Conservation (phyloP, 2,113 vertebrate species). For the Barbus barbus region DNA sequence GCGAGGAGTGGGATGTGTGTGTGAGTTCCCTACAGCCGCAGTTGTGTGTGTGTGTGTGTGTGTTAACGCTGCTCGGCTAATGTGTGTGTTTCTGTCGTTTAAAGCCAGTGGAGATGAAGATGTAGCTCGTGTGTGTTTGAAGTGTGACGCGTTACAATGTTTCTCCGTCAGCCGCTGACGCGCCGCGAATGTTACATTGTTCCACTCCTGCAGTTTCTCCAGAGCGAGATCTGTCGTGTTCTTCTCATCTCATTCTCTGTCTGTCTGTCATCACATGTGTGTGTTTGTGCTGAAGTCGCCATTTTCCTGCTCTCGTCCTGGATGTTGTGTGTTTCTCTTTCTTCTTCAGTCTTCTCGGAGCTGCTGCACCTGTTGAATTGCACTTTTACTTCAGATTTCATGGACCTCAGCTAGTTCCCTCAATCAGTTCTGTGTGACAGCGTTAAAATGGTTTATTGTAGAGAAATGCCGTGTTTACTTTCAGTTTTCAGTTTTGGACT, state of each 20-base stretch:
- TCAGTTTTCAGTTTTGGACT: neutral
- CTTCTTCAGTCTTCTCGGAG: neutral
- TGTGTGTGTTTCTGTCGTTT: neutral
- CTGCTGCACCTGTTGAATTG: conserved; percentile 3
- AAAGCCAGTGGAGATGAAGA: neutral
- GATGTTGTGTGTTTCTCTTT: neutral
- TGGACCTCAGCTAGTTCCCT: neutral
- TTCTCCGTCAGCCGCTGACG: conserved; percentile 7
- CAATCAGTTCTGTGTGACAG: neutral
- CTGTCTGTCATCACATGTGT: neutral
- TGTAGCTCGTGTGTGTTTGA: neutral
- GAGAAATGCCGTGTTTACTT: neutral
- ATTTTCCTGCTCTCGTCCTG: conserved; percentile 18
- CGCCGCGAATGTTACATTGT: neutral
- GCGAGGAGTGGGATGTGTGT: neutral
- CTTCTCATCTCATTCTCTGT: neutral
- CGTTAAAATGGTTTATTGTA: neutral
- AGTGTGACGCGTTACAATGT: neutral
- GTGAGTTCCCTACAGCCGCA: neutral
- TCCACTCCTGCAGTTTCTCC: neutral
- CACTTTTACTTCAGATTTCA: no score
- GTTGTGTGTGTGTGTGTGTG: neutral
- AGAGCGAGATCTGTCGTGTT: no score
- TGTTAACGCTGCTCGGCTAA: conserved; percentile 2
- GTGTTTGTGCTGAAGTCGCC: conserved; percentile 29